These are phyloP conservation scores for Pterois miles DNA, from an alignment of 2,797 vertebrate genomes.

Conservation along the genomic window DNA sequence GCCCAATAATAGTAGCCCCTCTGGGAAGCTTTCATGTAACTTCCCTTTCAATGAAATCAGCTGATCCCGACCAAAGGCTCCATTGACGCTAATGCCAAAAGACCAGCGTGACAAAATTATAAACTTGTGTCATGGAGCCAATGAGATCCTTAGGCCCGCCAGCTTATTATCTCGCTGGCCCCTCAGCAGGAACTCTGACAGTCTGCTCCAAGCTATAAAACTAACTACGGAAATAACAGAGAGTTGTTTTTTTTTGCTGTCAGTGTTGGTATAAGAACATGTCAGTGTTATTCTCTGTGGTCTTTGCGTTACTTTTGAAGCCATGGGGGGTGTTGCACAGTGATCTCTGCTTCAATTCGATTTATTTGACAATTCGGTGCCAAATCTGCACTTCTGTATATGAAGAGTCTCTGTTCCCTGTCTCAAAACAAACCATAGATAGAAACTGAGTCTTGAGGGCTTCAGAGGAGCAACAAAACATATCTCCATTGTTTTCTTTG, in stretches of 20 bases:
- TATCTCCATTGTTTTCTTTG: slow-evolving; percentile 21
- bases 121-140: slow-evolving; percentile 42
- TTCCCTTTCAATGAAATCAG: slow-evolving; percentile 55
- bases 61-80: slow-evolving; percentile 53
- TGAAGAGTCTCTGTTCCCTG: slow-evolving; percentile 46
- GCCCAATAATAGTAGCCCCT: slow-evolving; percentile 17
- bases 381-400: slow-evolving; percentile 55
- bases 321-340: slow-evolving; percentile 31
- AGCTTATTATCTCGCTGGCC: slow-evolving; percentile 32
- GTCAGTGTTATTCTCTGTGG: slow-evolving; percentile 53
- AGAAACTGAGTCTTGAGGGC: slow-evolving; percentile 41
- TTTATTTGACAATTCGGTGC: slow-evolving; percentile 61
- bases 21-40: slow-evolving; percentile 20
- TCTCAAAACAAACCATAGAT: slow-evolving; percentile 64
- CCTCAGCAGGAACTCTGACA: slow-evolving; percentile 21
- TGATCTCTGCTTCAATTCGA: slow-evolving; percentile 50
- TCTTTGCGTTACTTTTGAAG: slow-evolving; percentile 58
- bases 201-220: slow-evolving; percentile 27
- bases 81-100: slow-evolving; percentile 55
- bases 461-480: slow-evolving; percentile 48
- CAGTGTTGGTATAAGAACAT: slow-evolving; percentile 48
- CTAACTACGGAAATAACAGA: slow-evolving; percentile 40
- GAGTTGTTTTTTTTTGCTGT: slow-evolving; percentile 29
- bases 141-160: slow-evolving; percentile 34
- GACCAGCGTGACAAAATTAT: slow-evolving; percentile 44